Evolutionary conservation across 1,140 invertebrate genomes (phyloP).

Genomic region (Lordiphosa stackelbergi): DNA sequence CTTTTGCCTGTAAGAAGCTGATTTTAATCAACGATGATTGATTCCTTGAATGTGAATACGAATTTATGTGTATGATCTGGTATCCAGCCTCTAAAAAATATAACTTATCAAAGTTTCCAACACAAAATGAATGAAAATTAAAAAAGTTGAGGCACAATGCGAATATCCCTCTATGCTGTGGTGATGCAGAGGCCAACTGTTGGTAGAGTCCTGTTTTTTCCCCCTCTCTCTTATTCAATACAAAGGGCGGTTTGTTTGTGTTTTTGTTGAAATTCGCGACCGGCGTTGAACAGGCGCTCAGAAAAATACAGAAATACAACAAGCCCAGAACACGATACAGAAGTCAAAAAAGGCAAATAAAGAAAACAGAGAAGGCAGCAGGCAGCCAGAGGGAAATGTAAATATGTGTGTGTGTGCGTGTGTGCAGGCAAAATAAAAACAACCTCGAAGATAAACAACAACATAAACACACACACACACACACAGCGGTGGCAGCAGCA

Average conservation of each 20-base stretch:
- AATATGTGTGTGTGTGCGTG: slow-evolving; percentile 26
- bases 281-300: slow-evolving; percentile 68
- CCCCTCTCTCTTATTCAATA: neutral
- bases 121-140: too few species aligned
- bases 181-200: too few species aligned
- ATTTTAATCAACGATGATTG: too few species aligned
- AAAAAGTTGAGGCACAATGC: too few species aligned
- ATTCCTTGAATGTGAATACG: too few species aligned
- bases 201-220: too few species aligned
- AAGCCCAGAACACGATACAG: slow-evolving; percentile 3
- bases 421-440: slow-evolving; percentile 59
- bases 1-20: too few species aligned
- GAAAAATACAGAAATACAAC: slow-evolving; percentile 31
- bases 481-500: slow-evolving; percentile 17
- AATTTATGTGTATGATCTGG: too few species aligned
- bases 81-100: too few species aligned
- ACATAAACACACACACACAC: slow-evolving; percentile 37
- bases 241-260: slow-evolving; percentile 50
- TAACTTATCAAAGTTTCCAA: too few species aligned
- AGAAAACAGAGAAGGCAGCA: slow-evolving; percentile 23
- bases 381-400: slow-evolving; percentile 6
- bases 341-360: slow-evolving; percentile 42
- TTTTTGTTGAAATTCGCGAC: slow-evolving; percentile 75
- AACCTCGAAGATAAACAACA: slow-evolving; percentile 68
- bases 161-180: too few species aligned